Conservation (phyloP, 1,140 invertebrate species). For the Colletes latitarsis region DNA sequence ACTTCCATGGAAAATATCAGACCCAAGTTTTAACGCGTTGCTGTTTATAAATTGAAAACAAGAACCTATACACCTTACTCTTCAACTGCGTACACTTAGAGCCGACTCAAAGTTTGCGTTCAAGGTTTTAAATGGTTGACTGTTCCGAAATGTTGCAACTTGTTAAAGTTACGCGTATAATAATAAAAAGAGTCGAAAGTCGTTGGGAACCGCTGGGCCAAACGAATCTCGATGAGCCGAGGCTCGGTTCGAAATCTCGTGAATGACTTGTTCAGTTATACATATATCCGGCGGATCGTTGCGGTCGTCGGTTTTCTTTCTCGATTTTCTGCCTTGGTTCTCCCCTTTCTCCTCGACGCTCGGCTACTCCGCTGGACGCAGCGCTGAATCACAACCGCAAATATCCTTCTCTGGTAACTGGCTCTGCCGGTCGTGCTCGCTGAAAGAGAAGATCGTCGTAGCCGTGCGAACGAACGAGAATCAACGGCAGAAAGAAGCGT, state of each 20-base stretch:
- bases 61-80: no score
- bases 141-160: no score
- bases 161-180: no score
- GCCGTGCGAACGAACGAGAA: constrained; percentile 16
- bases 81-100: no score
- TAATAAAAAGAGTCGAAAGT: no score
- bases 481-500: neutral
- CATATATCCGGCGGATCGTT: constrained; percentile 50
- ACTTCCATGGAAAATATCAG: no score
- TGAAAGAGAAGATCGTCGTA: constrained; percentile 12
- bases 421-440: constrained; percentile 32
- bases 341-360: constrained; percentile 19
- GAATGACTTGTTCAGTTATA: constrained; percentile 41
- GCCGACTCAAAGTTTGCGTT: no score
- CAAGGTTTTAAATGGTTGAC: no score
- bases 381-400: constrained; percentile 71
- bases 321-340: constrained; percentile 38
- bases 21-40: no score
- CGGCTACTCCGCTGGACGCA: constrained; percentile 18
- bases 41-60: no score
- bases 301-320: constrained; percentile 57
- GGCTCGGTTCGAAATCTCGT: neutral
- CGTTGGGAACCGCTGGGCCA: neutral
- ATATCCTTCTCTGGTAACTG: constrained; percentile 66
- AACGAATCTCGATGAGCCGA: neutral